Evolutionary conservation across 2,797 vertebrate species (phyloP).

Genomic region (Chanos chanos): DNA sequence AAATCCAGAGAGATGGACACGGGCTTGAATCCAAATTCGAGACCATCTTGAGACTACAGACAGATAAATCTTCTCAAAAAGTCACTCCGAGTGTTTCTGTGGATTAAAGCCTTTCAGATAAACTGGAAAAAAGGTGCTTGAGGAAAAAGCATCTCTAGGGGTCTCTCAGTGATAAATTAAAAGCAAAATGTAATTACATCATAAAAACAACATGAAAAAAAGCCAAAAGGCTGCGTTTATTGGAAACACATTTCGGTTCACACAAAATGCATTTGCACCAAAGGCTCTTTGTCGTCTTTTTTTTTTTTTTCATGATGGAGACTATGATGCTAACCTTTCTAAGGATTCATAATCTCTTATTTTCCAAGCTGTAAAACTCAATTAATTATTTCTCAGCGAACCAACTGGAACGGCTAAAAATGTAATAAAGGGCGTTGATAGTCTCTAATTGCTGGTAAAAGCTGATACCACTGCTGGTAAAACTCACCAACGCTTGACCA

Average conservation of each 20-base stretch:
- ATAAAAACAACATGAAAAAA: background rate
- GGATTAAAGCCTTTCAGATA: no score
- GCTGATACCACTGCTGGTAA: background rate
- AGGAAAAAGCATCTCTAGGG: background rate
- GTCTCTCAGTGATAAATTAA: background rate
- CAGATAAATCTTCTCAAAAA: background rate
- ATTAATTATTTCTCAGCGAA: conserved; percentile 1
- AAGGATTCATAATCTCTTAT: conserved; percentile 19
- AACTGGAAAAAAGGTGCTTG: background rate
- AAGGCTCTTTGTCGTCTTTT: background rate
- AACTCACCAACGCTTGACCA: background rate
- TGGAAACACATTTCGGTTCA: conserved; percentile 13
- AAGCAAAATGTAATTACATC: background rate
- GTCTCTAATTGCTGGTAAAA: background rate
- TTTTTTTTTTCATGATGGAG: background rate
- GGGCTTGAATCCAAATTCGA: background rate
- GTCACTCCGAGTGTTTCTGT: background rate
- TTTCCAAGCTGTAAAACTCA: conserved; percentile 3
- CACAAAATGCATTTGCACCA: background rate
- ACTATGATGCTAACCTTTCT: background rate
- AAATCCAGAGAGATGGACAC: no score
- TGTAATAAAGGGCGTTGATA: conserved; percentile 18
- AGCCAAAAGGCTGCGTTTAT: background rate
- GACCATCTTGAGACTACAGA: background rate
- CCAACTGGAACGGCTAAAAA: background rate